phyloP scores from a whole-genome alignment of 2,797 vertebrate genomes.

The Clarias laeviceps region DNA sequence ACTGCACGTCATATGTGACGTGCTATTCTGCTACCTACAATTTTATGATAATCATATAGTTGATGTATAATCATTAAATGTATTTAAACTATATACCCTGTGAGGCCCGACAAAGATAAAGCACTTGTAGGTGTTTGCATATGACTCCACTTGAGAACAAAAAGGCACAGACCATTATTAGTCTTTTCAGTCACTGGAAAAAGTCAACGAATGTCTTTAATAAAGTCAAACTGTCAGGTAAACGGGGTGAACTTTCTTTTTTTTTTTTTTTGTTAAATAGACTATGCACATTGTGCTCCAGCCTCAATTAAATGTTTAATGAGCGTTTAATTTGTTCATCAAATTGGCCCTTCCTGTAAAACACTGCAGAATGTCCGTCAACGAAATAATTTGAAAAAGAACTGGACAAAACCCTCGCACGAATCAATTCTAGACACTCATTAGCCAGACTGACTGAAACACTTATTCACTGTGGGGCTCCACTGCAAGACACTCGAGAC shows the following conservation, averaged over 20 bases:
- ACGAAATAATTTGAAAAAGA: neutral
- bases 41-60: no score
- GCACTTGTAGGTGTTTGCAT: neutral
- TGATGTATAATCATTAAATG: neutral
- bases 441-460: slow-evolving; percentile 11
- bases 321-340: slow-evolving; percentile 21
- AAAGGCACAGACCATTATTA: slow-evolving; percentile 11
- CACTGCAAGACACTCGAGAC: neutral
- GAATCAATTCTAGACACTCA: slow-evolving; percentile 30
- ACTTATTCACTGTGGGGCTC: neutral
- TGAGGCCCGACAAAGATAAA: neutral
- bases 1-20: neutral
- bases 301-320: slow-evolving; percentile 7
- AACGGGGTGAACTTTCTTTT: neutral
- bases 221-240: neutral
- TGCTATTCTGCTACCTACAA: neutral
- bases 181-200: slow-evolving; percentile 24
- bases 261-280: slow-evolving; percentile 2
- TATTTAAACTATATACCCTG: neutral
- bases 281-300: slow-evolving; percentile 4
- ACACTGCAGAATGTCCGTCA: neutral
- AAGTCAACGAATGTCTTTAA: neutral
- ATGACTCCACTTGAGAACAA: slow-evolving; percentile 21
- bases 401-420: slow-evolving; percentile 9
- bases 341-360: slow-evolving; percentile 21